phyloP scores from a whole-genome alignment of 1,140 invertebrate genomes.

The Musca domestica region DNA sequence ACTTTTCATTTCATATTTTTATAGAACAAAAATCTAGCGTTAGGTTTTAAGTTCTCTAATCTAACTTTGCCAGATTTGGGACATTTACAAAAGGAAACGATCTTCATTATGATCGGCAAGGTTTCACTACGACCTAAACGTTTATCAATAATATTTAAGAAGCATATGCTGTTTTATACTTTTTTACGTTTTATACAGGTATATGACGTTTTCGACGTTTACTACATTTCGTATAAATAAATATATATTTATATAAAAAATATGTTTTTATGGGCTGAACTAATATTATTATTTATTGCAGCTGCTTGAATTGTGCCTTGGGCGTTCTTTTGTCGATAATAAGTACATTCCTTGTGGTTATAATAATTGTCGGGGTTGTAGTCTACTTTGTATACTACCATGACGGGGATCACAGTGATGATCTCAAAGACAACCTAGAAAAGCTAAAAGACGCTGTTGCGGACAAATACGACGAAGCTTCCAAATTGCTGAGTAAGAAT shows the following conservation, averaged over 20 bases:
- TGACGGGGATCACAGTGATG: conserved; percentile 19
- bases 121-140: no score
- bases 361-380: conserved; percentile 39
- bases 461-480: conserved; percentile 13
- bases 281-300: conserved; percentile 30
- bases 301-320: conserved; percentile 46
- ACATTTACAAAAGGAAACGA: no score
- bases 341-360: conserved; percentile 43
- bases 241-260: conserved; percentile 25
- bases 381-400: conserved; percentile 46
- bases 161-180: no score
- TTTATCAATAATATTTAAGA: no score
- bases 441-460: conserved; percentile 17
- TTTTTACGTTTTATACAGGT: no score
- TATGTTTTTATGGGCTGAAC: no score
- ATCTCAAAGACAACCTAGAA: conserved; percentile 4
- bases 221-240: neutral
- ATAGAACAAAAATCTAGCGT: no score
- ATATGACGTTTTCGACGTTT: no score
- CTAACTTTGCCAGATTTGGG: no score
- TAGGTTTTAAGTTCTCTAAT: no score
- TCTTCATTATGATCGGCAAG: no score
- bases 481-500: conserved; percentile 7
- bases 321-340: conserved; percentile 43
- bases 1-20: no score